Conservation (phyloP, 1,140 invertebrate genomes). For the Drosophila kanapiae region DNA sequence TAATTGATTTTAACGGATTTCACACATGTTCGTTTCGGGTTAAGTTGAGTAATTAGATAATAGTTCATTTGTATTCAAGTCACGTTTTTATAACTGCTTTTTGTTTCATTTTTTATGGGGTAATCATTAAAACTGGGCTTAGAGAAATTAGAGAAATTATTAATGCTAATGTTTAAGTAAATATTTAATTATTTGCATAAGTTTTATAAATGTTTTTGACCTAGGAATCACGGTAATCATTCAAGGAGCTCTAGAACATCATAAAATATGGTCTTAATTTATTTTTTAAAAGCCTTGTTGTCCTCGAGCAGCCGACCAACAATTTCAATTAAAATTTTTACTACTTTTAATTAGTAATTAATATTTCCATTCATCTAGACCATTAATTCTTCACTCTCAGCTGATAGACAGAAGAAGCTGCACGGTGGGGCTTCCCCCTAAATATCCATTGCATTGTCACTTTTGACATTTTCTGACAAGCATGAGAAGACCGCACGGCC, state of each 20-base stretch:
- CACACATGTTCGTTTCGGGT: slow-evolving; percentile 17
- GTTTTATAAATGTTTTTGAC: background rate
- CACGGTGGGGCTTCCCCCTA: slow-evolving; percentile 23
- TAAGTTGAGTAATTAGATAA: slow-evolving; percentile 20
- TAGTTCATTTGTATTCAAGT: background rate
- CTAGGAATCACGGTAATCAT: background rate
- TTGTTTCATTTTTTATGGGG: background rate
- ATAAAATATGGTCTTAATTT: no score
- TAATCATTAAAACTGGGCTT: background rate
- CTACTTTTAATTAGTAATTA: background rate
- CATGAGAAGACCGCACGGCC: slow-evolving; percentile 62
- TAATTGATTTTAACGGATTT: slow-evolving; percentile 53
- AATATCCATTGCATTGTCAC: slow-evolving; percentile 60
- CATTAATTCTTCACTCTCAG: slow-evolving; percentile 9
- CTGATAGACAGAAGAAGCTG: slow-evolving; percentile 13
- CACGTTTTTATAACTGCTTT: background rate
- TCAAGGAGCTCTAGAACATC: no score
- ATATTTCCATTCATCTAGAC: slow-evolving; percentile 5
- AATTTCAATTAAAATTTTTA: background rate
- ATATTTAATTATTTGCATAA: background rate
- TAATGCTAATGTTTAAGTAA: background rate
- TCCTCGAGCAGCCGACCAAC: background rate
- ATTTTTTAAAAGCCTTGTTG: no score
- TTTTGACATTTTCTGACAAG: slow-evolving; percentile 84
- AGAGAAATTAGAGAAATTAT: background rate